These are phyloP conservation scores for Bungarus multicinctus DNA, from an alignment of 2,113 vertebrate genomes.

Conservation along the genomic window DNA sequence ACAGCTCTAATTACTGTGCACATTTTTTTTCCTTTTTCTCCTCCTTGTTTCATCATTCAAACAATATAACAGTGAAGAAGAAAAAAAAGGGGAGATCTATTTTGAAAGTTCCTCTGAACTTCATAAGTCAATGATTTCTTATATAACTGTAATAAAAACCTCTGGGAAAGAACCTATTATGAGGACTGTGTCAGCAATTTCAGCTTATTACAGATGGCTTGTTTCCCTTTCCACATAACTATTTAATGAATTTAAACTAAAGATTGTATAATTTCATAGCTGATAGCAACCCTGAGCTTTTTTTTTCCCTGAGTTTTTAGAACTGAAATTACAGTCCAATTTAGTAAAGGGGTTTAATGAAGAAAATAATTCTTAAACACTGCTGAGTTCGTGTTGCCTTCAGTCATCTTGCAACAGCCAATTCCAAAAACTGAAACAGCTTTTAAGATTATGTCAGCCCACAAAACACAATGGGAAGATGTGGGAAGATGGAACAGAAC, in stretches of 20 bases:
- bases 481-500: neutral
- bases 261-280: slow-evolving; percentile 38
- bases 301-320: slow-evolving; percentile 32
- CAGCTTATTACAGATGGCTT: slow-evolving; percentile 42
- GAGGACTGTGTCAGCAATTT: slow-evolving; percentile 59
- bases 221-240: slow-evolving; percentile 42
- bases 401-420: neutral
- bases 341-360: slow-evolving; percentile 47
- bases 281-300: slow-evolving; percentile 16
- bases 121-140: slow-evolving; percentile 50
- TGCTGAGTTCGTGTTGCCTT: slow-evolving; percentile 9
- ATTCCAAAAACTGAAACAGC: neutral
- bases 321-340: slow-evolving; percentile 39
- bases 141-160: slow-evolving; percentile 59
- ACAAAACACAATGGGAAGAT: neutral
- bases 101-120: slow-evolving; percentile 60
- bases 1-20: slow-evolving; percentile 47
- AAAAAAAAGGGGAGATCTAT: slow-evolving; percentile 18
- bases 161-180: slow-evolving; percentile 53
- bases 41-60: slow-evolving; percentile 4
- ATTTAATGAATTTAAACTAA: slow-evolving; percentile 55
- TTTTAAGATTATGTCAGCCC: neutral
- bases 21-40: neutral
- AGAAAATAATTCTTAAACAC: slow-evolving; percentile 35
- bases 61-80: slow-evolving; percentile 29